phyloP scores from a whole-genome alignment of 2,797 vertebrate species.

The Acanthis flammea region DNA sequence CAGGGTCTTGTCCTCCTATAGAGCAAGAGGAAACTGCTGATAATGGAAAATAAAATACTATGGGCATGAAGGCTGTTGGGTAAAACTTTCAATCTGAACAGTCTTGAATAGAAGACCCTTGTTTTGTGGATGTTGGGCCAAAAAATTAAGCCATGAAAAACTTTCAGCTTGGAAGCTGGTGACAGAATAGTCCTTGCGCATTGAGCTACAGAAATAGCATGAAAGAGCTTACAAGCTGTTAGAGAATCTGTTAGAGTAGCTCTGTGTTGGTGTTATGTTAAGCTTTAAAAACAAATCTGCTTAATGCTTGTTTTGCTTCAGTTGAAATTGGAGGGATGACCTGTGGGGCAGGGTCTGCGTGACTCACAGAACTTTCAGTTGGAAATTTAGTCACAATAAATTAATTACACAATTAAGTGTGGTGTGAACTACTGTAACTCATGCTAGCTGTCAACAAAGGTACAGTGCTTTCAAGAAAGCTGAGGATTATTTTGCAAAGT shows the following conservation, averaged over 20 bases:
- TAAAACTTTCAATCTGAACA: not conserved
- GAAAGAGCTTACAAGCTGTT: not conserved
- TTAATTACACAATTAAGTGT: not conserved
- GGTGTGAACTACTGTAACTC: not conserved
- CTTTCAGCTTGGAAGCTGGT: not conserved
- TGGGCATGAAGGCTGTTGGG: not conserved
- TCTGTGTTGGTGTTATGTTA: not conserved
- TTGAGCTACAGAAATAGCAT: rapidly evolving
- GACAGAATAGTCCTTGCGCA: not conserved
- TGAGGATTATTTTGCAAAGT: not conserved
- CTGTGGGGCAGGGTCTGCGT: not conserved
- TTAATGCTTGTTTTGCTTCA: not conserved
- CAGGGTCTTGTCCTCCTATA: rapidly evolving
- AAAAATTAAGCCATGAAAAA: not conserved
- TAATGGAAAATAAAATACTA: not conserved
- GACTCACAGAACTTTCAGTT: not conserved
- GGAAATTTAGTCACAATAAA: not conserved
- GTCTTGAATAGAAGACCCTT: not conserved
- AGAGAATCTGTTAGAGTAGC: not conserved
- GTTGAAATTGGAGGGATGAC: not conserved
- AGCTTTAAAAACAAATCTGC: not conserved
- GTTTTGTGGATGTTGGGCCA: rapidly evolving
- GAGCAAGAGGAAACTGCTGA: not conserved
- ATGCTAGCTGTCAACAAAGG: not conserved
- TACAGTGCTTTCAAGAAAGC: not conserved